Percentiles rank a stretch among this genome's conserved stretches.
phyloP scores from a whole-genome alignment of 2,888 invertebrate genomes.

The Cosmorhoe ocellata region DNA sequence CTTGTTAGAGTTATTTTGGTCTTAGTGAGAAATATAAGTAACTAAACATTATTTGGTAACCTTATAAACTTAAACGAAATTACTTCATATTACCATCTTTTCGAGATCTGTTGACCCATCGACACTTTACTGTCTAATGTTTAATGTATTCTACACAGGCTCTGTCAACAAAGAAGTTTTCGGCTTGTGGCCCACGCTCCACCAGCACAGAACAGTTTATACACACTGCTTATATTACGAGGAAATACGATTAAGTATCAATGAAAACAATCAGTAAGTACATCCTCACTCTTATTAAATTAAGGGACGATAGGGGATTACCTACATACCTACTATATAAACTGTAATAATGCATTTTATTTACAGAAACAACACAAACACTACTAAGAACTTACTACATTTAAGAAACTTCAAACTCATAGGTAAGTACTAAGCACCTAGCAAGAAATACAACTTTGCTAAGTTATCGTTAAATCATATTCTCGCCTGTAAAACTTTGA shows the following conservation, averaged over 20 bases:
- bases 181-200: slow-evolving; percentile 37
- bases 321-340: no score
- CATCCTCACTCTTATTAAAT: no score
- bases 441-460: slow-evolving; percentile 40
- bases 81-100: slow-evolving; percentile 16
- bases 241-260: slow-evolving; percentile 19
- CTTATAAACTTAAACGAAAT: slow-evolving; percentile 6
- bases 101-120: slow-evolving; percentile 5
- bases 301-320: no score
- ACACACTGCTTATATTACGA: slow-evolving; percentile 40
- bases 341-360: slow-evolving; percentile 40
- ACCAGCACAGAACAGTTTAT: slow-evolving; percentile 34
- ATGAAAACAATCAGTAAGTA: slow-evolving; percentile 12
- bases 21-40: not conserved
- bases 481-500: slow-evolving; percentile 36
- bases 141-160: slow-evolving; percentile 37
- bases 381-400: slow-evolving; percentile 52
- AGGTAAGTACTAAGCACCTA: slow-evolving; percentile 47
- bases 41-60: slow-evolving; percentile 1
- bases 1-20: slow-evolving; percentile 8
- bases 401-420: slow-evolving; percentile 42
- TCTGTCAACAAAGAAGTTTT: slow-evolving; percentile 35
- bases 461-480: slow-evolving; percentile 53
- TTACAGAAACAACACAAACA: slow-evolving; percentile 62
- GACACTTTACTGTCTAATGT: slow-evolving; percentile 19